phyloP scores from a whole-genome alignment of 2,113 vertebrate genomes.

The Istiophorus platypterus region DNA sequence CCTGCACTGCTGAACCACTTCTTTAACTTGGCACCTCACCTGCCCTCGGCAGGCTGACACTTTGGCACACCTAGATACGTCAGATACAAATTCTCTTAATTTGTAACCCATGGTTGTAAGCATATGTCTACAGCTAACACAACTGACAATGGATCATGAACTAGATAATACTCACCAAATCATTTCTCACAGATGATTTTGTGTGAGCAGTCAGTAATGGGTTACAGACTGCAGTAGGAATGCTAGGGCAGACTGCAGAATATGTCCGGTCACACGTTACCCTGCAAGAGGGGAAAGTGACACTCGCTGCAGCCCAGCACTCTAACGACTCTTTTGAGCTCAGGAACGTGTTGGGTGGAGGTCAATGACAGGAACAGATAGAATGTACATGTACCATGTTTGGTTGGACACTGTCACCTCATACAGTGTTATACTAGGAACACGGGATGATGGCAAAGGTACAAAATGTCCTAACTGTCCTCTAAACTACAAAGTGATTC shows the following conservation, averaged over 20 bases:
- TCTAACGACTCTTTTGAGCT: not conserved
- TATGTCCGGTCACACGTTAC: not conserved
- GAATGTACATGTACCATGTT: not conserved
- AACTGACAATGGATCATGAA: not conserved
- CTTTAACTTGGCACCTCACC: not conserved
- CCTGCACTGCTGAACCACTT: not conserved
- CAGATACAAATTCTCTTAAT: not conserved
- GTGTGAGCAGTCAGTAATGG: not conserved
- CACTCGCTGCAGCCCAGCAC: conserved; percentile 10
- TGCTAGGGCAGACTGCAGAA: not conserved
- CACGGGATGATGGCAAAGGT: conserved; percentile 6
- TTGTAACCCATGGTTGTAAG: not conserved
- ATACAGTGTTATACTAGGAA: not conserved
- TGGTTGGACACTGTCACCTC: conserved; percentile 17
- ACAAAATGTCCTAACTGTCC: conserved; percentile 21
- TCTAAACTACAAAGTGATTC: not conserved
- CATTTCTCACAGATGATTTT: not conserved
- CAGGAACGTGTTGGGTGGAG: conserved; percentile 6
- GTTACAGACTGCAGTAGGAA: not conserved
- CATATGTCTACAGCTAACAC: not conserved
- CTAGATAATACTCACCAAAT: not conserved
- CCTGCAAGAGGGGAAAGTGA: not conserved
- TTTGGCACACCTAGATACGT: not conserved
- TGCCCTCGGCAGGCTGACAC: not conserved
- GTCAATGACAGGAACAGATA: conserved; percentile 21